Conservation (phyloP, 2,888 invertebrate species). For the Halocaridina rubra region DNA sequence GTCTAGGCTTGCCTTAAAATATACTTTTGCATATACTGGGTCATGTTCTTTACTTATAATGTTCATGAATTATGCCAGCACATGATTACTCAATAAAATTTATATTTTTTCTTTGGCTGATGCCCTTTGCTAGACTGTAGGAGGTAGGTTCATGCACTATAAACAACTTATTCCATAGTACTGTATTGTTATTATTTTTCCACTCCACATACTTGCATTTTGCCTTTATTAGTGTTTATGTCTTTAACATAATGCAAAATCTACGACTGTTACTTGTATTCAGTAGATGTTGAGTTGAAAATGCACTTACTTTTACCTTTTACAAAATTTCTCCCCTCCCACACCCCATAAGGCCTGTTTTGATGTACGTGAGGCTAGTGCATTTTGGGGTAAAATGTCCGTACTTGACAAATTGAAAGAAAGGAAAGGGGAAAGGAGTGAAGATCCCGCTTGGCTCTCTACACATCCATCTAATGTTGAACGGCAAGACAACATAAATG, state of each 20-base stretch:
- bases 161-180: neutral
- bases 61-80: no score
- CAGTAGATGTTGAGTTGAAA: neutral
- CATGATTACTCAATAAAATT: no score
- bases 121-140: no score
- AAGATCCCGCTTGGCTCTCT: slow-evolving; percentile 32
- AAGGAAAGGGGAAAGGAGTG: neutral
- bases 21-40: no score
- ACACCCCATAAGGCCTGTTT: slow-evolving; percentile 69
- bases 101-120: no score
- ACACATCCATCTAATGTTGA: slow-evolving; percentile 48
- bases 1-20: no score
- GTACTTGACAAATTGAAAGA: slow-evolving; percentile 51
- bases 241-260: neutral
- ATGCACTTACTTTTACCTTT: no score
- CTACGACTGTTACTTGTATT: neutral
- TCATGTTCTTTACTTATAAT: no score
- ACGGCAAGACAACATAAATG: slow-evolving; percentile 29
- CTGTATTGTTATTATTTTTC: neutral
- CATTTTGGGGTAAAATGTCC: slow-evolving; percentile 73
- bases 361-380: slow-evolving; percentile 73
- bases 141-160: no score
- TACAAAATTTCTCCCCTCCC: no score
- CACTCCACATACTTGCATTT: neutral
- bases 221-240: no score